A percentile compares a stretch with the other conserved stretches of the same genome.
Conservation (phyloP, 2,797 vertebrate species). For the Microctenopoma steveboyesi region DNA sequence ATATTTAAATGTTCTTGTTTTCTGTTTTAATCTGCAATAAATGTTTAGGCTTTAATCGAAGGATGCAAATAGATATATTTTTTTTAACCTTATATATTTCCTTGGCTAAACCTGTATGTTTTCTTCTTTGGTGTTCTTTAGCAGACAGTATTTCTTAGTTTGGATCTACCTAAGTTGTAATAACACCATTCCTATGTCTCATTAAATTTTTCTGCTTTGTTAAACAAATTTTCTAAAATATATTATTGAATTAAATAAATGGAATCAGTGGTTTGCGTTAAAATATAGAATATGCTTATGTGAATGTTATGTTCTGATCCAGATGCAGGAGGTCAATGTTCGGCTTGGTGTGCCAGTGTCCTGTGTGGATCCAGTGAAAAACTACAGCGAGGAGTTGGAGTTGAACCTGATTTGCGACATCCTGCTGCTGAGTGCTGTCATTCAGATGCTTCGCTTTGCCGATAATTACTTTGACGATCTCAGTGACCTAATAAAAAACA, state of each 20-base stretch:
- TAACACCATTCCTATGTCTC: too few species aligned
- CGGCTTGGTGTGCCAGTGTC: constrained; percentile 77
- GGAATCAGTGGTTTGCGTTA: too few species aligned
- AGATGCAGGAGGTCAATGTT: constrained; percentile 72
- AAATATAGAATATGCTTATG: neutral
- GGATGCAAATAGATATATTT: too few species aligned
- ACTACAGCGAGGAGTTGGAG: constrained; percentile 78
- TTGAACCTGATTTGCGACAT: constrained; percentile 76
- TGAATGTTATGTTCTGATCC: constrained; percentile 18
- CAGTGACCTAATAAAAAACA: constrained; percentile 14
- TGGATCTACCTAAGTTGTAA: too few species aligned
- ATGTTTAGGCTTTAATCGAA: neutral
- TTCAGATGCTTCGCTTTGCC: constrained; percentile 76
- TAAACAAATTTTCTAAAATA: too few species aligned
- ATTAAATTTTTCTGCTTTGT: too few species aligned
- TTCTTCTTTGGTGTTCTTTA: too few species aligned
- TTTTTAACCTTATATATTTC: neutral
- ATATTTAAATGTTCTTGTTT: neutral
- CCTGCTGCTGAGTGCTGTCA: constrained; percentile 72
- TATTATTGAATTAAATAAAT: too few species aligned
- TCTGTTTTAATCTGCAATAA: too few species aligned
- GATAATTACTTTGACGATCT: constrained; percentile 79
- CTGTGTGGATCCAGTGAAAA: constrained; percentile 82
- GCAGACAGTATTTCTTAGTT: too few species aligned
- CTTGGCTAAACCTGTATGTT: too few species aligned